Evolutionary conservation across 2,113 vertebrate species (phyloP).

Genomic region (Aphelocoma coerulescens): DNA sequence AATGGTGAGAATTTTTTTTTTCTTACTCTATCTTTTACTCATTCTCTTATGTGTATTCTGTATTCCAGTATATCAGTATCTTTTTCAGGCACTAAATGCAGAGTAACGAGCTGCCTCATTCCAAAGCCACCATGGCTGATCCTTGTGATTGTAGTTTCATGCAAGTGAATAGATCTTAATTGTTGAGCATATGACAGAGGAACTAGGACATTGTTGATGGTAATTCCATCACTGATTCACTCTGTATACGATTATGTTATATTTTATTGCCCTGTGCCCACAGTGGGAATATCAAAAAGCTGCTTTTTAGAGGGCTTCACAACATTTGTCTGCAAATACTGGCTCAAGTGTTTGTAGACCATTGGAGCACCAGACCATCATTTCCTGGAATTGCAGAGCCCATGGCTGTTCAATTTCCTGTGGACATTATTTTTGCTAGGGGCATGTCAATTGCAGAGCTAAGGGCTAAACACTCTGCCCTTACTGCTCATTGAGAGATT

Average conservation of each 20-base stretch:
- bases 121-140: background rate
- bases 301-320: background rate
- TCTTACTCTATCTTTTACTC: background rate
- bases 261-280: background rate
- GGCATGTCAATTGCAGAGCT: background rate
- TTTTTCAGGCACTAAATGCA: background rate
- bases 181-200: background rate
- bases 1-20: constrained; percentile 80
- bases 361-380: background rate
- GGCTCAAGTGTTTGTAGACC: background rate
- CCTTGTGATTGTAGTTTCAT: background rate
- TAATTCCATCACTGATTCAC: background rate
- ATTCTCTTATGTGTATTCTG: background rate
- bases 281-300: background rate
- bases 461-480: background rate
- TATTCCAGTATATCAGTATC: background rate
- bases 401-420: background rate
- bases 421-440: background rate
- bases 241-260: background rate
- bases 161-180: background rate
- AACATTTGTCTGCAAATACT: background rate
- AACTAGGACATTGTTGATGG: background rate
- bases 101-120: background rate
- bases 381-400: background rate
- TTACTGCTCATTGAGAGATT: background rate